Base-by-base conservation (phyloP, 2,888 invertebrate genomes). In the Endotricha flammealis region DNA sequence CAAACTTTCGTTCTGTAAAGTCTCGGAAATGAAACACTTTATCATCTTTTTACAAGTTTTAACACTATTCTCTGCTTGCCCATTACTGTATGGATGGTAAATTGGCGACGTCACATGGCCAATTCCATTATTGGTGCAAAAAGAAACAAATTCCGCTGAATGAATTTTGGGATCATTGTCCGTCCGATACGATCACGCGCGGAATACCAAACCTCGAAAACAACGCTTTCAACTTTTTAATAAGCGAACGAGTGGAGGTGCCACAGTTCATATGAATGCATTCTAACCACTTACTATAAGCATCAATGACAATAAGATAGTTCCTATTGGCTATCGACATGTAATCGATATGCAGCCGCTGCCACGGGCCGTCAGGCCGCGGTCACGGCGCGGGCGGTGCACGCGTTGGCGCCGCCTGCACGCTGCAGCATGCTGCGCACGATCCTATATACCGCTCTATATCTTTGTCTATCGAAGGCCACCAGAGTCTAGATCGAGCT, bases 201-300 rank as follows among this genome's bases (percentile, higher is more conserved):
- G 51, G 52, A n/a, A 52, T 39, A 7, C 48, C 48, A 12, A 45
- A 46, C 2, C 12, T 32, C n/a, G 42, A 44, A 39, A 46, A 46
- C 2, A 46, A 17, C 13, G 32, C 9, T 14, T 41, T 49, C 4
- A 49, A 14, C 31, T 44, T 44, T 1, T 5, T 12, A 13, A 46
- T 49, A 4, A 49, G 22, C 0, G 39, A 39, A 1, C 24, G 22
- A 1, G 49, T 37, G 1, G 39, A 9, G 3, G 41, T 42, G 4
- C 44, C 48, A n/a, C 20, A n/a, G 24, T 31, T 20, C 48, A 48
- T 50, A 11, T 32, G 22, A 1, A 46, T 0, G 33, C 46, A 50
- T 10, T 50, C 46, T 9, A 50, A 7, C 47, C 47, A 50, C 24
- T 50, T 50, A 12, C 29, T 38, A 17, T 23, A 47, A 0, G 41